A percentile compares a stretch with the other conserved stretches of the same genome.
Evolutionary conservation across 2,113 vertebrate species (phyloP).

Genomic region (Dipodomys ordii): DNA sequence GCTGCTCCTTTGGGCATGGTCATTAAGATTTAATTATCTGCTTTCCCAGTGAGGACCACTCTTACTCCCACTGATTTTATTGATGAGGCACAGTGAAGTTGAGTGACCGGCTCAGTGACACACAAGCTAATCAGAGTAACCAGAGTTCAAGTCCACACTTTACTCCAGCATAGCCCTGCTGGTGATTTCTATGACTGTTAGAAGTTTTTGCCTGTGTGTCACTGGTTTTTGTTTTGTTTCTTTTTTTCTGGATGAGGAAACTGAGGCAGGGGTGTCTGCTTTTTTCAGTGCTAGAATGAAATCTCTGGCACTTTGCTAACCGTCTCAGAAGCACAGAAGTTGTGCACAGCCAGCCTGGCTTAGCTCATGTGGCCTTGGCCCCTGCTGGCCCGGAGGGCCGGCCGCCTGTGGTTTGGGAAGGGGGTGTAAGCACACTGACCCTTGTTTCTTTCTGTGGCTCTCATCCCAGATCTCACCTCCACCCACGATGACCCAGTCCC

Average conservation of each 20-base stretch:
- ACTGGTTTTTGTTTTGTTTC: neutral
- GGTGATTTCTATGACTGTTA: neutral
- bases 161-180: fast-evolving
- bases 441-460: neutral
- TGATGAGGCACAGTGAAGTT: neutral
- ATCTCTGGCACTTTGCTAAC: neutral
- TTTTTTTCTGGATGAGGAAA: neutral
- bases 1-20: too few relatives aligned
- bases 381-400: fast-evolving
- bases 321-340: fast-evolving
- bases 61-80: neutral
- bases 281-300: neutral
- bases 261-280: neutral
- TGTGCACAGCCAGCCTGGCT: neutral
- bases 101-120: neutral
- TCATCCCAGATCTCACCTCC: constrained; percentile 87
- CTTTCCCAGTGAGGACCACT: fast-evolving
- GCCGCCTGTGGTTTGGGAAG: neutral
- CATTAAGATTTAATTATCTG: neutral
- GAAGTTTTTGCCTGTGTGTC: neutral
- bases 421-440: neutral
- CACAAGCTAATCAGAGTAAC: neutral
- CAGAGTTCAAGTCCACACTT: neutral
- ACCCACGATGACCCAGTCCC: constrained; percentile 84
- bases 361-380: fast-evolving